These are phyloP conservation scores for Mesoclemmys tuberculata DNA, from an alignment of 2,113 vertebrate genomes.

Conservation along the genomic window DNA sequence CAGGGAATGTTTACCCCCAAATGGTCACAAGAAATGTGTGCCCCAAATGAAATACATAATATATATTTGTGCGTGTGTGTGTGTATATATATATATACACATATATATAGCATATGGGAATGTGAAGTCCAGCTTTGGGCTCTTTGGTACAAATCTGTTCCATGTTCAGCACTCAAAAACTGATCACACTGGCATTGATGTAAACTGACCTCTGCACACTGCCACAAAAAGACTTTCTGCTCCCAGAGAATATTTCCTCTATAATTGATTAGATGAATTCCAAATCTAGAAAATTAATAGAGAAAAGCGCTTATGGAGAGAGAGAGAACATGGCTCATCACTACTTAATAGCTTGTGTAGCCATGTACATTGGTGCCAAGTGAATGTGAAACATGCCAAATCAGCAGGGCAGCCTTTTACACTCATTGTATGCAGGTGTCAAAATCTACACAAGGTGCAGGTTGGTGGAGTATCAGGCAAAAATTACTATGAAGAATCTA, in stretches of 20 bases:
- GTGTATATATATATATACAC: too few relatives aligned
- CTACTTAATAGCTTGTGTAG: background rate
- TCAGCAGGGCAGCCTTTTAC: background rate
- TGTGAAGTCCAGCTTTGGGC: background rate
- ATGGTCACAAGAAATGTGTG: background rate
- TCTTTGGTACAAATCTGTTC: background rate
- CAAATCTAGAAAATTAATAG: background rate
- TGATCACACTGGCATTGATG: background rate
- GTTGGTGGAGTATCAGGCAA: background rate
- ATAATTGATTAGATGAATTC: background rate
- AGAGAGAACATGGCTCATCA: background rate
- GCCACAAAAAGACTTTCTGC: too few relatives aligned
- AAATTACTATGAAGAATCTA: background rate
- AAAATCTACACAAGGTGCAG: background rate
- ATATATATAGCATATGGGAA: background rate
- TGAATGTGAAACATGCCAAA: background rate
- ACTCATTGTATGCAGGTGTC: background rate
- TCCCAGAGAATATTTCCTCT: background rate
- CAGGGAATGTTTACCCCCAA: background rate
- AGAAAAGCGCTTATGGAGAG: background rate
- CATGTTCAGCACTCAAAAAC: background rate
- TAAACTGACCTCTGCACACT: background rate
- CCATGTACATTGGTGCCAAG: background rate
- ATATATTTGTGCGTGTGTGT: too few relatives aligned
- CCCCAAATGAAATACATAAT: background rate